phyloP scores from a whole-genome alignment of 2,888 invertebrate genomes.

The Agrilus mali region DNA sequence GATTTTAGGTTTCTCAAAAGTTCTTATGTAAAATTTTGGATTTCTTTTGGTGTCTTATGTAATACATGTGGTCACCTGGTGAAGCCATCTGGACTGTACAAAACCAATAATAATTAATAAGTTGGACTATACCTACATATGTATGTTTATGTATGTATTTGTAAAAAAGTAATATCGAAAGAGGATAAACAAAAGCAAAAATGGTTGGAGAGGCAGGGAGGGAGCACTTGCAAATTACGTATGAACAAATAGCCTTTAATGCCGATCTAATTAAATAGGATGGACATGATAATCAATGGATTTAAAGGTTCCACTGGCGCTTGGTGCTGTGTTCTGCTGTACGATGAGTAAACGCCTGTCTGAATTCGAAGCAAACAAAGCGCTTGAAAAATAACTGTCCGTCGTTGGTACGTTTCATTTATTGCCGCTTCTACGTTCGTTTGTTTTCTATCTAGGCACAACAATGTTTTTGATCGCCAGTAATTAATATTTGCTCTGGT shows the following conservation, averaged over 20 bases:
- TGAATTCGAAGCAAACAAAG: conserved; percentile 11
- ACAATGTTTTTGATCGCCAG: conserved; percentile 21
- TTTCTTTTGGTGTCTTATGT: too few relatives aligned
- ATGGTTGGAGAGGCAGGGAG: neutral
- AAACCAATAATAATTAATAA: too few relatives aligned
- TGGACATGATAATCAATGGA: conserved; percentile 31
- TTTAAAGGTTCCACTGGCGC: conserved; percentile 16
- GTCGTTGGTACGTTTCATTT: conserved; percentile 6
- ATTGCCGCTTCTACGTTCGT: conserved; percentile 11
- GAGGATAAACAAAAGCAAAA: too few relatives aligned
- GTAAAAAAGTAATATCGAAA: too few relatives aligned
- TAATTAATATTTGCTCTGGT: conserved; percentile 24
- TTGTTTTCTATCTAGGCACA: conserved; percentile 14
- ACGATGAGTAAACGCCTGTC: conserved; percentile 13
- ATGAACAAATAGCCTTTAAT: conserved; percentile 17
- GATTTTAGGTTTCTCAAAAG: too few relatives aligned
- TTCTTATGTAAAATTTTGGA: too few relatives aligned
- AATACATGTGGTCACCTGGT: too few relatives aligned
- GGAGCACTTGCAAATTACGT: conserved; percentile 11
- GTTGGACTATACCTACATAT: too few relatives aligned
- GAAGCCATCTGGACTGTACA: too few relatives aligned
- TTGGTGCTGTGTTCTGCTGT: conserved; percentile 3
- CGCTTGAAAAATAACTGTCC: conserved; percentile 12
- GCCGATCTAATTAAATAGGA: conserved; percentile 17
- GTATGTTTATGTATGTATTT: too few relatives aligned